Evolutionary conservation across 2,113 vertebrate species (phyloP), one percentile per base, ranked within the genome.

Genomic region (Felis chaus): DNA sequence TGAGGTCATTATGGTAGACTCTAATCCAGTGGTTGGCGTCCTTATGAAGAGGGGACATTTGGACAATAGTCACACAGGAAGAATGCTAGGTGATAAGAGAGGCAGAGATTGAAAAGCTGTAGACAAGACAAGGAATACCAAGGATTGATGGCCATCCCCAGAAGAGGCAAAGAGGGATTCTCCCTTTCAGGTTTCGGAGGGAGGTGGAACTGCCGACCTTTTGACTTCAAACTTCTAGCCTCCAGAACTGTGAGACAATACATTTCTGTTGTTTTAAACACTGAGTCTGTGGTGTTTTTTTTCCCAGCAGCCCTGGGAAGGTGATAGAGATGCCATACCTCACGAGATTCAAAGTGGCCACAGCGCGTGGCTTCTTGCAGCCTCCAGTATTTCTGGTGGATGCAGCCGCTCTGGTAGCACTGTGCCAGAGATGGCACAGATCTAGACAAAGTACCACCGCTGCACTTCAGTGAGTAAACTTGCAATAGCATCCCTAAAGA

Each of bases 321-420:
- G 23, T 73, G 33, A 29, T 14, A 73, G 5, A 57, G 31, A 92
- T 15, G 45, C 15, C 4, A 7, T 66, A 69, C 41, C 50, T 69
- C 5, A 7, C 25, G 41, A 36, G 55, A 19, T 33, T 48, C 23
- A 41, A 50, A 57, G n/a, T 48, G 9, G 31, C 7, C 39, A 29
- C 33, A 13, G 3, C 79, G 57, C 29, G 45, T 36, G 0, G 18
- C 21, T 73, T 69, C 31, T 73, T 25, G 4, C 5, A 45, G 81
- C 15, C 65, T 8, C 31, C 15, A 29, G n/a, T 16, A 33, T 27
- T 27, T 63, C 21, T 3, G 21, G 39, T 15, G 15, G 14, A 36
- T 0, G 4, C 50, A 83, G 27, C 7, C 29, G 33, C 3, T 39
- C 25, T 4, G 6, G 25, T 0, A 13, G 15, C 39, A 4, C 18